phyloP scores from a whole-genome alignment of 2,888 invertebrate species.

The Lysandra coridon region DNA sequence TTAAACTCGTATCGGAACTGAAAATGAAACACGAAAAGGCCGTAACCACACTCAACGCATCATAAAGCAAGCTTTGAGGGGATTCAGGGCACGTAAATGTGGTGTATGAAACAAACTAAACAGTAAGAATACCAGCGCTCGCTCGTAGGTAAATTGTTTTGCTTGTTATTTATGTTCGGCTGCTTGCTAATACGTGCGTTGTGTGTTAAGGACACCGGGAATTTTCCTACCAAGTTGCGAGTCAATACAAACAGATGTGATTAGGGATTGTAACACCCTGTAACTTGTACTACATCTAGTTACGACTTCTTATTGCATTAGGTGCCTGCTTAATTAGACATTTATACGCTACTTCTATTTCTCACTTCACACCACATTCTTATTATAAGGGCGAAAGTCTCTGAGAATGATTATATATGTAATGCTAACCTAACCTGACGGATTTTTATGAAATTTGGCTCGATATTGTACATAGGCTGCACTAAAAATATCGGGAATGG shows the following conservation, averaged over 20 bases:
- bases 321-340: neutral
- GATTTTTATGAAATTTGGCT: too few species aligned
- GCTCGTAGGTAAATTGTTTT: slow-evolving; percentile 76
- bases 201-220: slow-evolving; percentile 52
- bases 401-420: neutral
- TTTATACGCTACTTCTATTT: neutral
- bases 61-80: slow-evolving; percentile 52
- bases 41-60: slow-evolving; percentile 51
- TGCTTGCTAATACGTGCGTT: slow-evolving; percentile 73
- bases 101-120: slow-evolving; percentile 77
- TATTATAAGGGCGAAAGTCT: neutral
- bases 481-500: too few species aligned
- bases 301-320: slow-evolving; percentile 13
- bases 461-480: too few species aligned
- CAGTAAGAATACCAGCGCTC: slow-evolving; percentile 76
- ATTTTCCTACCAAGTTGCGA: slow-evolving; percentile 25
- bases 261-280: slow-evolving; percentile 19
- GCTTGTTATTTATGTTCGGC: slow-evolving; percentile 74
- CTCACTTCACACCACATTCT: neutral
- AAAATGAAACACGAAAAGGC: slow-evolving; percentile 21
- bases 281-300: neutral
- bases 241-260: slow-evolving; percentile 27
- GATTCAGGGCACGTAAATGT: slow-evolving; percentile 68
- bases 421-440: neutral
- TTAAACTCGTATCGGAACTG: neutral